Percentiles rank a stretch among this genome's conserved stretches.
Conservation (phyloP, 2,113 vertebrate genomes). For the Mustela lutreola region DNA sequence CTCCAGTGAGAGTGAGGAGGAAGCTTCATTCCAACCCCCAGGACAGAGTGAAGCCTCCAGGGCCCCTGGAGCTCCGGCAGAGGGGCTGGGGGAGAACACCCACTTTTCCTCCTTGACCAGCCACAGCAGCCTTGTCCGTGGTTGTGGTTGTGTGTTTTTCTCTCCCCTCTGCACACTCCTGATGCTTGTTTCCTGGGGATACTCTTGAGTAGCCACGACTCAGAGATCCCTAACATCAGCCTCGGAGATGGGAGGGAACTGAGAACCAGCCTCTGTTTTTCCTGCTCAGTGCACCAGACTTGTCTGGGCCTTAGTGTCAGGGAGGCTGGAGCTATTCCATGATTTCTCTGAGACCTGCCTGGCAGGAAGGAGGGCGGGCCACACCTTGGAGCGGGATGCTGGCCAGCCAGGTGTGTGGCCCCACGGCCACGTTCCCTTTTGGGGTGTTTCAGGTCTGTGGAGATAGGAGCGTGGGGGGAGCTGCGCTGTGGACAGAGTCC, state of each 20-base stretch:
- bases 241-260: background rate
- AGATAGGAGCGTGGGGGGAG: background rate
- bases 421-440: background rate
- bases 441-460: background rate
- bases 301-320: background rate
- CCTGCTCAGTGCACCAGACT: background rate
- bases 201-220: background rate
- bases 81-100: background rate
- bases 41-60: background rate
- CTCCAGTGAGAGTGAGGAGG: no score
- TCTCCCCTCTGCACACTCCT: background rate
- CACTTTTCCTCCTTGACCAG: no score
- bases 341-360: background rate
- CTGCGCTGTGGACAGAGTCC: background rate
- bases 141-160: no score
- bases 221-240: background rate
- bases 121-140: background rate
- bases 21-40: background rate
- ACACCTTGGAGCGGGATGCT: accelerated
- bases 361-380: background rate
- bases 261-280: background rate
- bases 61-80: background rate
- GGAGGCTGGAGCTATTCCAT: background rate
- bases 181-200: background rate
- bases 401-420: background rate